Conservation (phyloP, 2,888 invertebrate genomes). For the Cheiracanthium punctorium region DNA sequence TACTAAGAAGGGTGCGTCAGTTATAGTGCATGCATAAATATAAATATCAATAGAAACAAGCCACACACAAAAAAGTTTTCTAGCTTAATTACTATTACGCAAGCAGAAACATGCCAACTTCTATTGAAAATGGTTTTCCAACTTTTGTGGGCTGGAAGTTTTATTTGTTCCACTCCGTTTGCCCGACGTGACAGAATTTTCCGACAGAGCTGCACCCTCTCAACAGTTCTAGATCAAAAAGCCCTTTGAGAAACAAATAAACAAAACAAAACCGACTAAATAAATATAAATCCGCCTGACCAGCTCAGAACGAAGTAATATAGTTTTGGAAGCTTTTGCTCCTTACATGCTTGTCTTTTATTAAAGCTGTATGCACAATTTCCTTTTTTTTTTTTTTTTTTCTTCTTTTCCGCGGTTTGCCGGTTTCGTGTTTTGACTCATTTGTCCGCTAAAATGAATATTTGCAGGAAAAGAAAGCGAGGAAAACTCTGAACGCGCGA, state of each 20-base stretch:
- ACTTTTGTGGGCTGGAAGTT: slow-evolving; percentile 1
- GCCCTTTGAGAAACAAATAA: neutral
- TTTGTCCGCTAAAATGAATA: slow-evolving; percentile 7
- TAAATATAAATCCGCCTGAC: neutral
- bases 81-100: slow-evolving; percentile 8
- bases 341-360: neutral
- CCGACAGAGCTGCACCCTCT: slow-evolving; percentile 12
- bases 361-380: neutral
- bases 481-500: neutral
- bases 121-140: neutral
- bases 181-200: slow-evolving; percentile 39
- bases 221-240: slow-evolving; percentile 51
- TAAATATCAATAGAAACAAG: too few species aligned
- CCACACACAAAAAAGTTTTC: neutral
- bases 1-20: too few species aligned
- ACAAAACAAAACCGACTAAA: neutral
- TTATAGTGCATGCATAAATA: too few species aligned
- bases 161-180: slow-evolving; percentile 50
- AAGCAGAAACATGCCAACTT: slow-evolving; percentile 11
- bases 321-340: neutral
- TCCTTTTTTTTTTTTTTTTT: too few species aligned
- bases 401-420: slow-evolving; percentile 1
- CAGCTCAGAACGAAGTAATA: neutral
- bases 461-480: neutral
- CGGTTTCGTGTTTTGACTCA: slow-evolving; percentile 12